phyloP scores from a whole-genome alignment of 1,140 invertebrate species.

The Lamellibrachia luymesi region DNA sequence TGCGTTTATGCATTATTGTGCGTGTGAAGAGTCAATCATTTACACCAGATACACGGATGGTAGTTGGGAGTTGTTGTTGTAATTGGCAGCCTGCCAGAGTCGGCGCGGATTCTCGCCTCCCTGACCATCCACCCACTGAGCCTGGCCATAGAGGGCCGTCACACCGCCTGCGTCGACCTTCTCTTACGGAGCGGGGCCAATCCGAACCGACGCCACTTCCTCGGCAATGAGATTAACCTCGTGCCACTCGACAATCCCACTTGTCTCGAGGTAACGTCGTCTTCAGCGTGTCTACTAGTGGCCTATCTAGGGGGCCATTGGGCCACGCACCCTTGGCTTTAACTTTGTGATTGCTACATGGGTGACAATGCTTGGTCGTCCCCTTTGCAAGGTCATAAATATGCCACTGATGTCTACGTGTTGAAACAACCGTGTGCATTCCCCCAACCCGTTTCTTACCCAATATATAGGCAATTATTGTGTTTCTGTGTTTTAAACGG shows the following conservation, averaged over 20 bases:
- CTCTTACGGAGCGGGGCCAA: constrained; percentile 71
- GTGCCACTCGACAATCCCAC: constrained; percentile 71
- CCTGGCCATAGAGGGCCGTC: constrained; percentile 78
- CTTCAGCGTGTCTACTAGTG: too few relatives aligned
- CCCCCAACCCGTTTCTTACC: too few relatives aligned
- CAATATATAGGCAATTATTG: too few relatives aligned
- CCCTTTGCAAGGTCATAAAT: too few relatives aligned
- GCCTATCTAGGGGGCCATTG: too few relatives aligned
- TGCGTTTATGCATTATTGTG: not conserved
- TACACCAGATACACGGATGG: not conserved
- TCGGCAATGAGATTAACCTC: constrained; percentile 85
- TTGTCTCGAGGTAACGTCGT: constrained; percentile 65
- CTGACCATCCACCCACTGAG: constrained; percentile 50
- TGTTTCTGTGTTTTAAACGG: too few relatives aligned
- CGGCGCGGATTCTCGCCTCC: constrained; percentile 37
- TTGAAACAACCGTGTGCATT: too few relatives aligned
- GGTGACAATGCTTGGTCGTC: not conserved
- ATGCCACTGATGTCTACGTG: too few relatives aligned
- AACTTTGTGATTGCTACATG: too few relatives aligned
- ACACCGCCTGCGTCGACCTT: constrained; percentile 69
- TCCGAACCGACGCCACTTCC: constrained; percentile 69
- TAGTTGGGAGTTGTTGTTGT: not conserved
- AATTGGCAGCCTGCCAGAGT: not conserved
- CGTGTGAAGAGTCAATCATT: not conserved
- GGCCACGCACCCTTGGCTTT: too few relatives aligned